A percentile compares a stretch with the other conserved stretches of the same genome.
Conservation (phyloP, 2,888 invertebrate genomes). For the Apocheima hispidaria region DNA sequence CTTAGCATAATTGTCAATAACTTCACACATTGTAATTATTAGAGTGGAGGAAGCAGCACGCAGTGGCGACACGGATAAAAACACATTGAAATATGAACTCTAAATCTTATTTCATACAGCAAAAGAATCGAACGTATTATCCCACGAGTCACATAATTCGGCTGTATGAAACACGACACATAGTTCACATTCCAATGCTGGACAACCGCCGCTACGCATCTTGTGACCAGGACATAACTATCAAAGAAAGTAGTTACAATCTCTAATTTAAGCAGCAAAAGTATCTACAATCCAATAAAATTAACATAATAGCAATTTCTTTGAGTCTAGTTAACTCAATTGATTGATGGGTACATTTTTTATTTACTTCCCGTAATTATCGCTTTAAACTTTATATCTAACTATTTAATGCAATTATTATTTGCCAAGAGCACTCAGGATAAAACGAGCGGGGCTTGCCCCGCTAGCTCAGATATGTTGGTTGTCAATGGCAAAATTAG, state of each 20-base stretch:
- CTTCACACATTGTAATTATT: no score
- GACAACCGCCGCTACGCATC: background rate
- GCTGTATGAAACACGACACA: background rate
- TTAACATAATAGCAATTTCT: constrained; percentile 50
- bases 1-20: no score
- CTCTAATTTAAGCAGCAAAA: constrained; percentile 7
- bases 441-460: background rate
- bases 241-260: constrained; percentile 1
- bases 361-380: constrained; percentile 54
- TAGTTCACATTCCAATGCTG: background rate
- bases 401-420: constrained; percentile 37
- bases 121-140: background rate
- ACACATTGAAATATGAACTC: background rate
- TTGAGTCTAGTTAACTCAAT: constrained; percentile 47
- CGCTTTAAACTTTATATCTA: constrained; percentile 43
- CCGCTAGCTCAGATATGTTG: no score
- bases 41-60: no score
- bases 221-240: background rate
- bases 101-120: background rate
- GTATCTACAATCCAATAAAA: constrained; percentile 37
- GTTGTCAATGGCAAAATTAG: background rate
- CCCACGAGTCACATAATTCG: background rate
- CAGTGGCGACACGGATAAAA: background rate
- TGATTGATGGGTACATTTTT: constrained; percentile 59
- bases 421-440: constrained; percentile 11